These are phyloP conservation scores for Artibeus jamaicensis DNA, from an alignment of 2,797 vertebrate genomes.

Conservation along the genomic window DNA sequence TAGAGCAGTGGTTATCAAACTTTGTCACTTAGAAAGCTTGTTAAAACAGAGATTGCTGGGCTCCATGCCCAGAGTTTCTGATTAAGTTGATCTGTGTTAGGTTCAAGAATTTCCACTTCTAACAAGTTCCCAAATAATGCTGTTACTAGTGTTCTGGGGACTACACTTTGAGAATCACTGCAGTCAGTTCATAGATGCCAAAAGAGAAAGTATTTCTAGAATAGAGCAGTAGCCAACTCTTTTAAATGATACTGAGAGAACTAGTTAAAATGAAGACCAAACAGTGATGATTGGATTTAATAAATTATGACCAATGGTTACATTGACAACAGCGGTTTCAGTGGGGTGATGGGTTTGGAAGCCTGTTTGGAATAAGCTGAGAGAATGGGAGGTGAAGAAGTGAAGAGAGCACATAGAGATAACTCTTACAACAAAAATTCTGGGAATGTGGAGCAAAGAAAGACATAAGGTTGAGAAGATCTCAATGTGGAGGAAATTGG, in stretches of 20 bases:
- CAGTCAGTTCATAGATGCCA: not conserved
- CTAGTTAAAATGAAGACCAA: not conserved
- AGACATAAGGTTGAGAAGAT: not conserved
- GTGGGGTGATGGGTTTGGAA: not conserved
- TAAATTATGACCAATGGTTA: not conserved
- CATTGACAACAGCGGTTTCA: not conserved
- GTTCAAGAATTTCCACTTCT: constrained; percentile 3
- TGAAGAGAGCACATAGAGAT: not conserved
- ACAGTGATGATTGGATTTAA: not conserved
- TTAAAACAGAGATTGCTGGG: not conserved
- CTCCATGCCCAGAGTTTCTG: not conserved
- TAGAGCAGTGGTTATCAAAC: not conserved
- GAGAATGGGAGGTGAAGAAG: not conserved
- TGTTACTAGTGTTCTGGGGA: not conserved
- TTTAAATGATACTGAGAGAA: not conserved
- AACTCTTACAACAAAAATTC: not conserved
- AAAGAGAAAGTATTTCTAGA: not conserved
- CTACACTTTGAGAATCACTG: not conserved
- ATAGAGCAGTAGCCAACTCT: not conserved
- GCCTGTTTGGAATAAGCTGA: not conserved
- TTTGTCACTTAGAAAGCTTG: not conserved
- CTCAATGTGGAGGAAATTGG: not conserved
- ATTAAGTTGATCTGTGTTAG: not conserved
- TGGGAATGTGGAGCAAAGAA: not conserved
- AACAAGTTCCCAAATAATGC: constrained; percentile 14